Base-by-base conservation (phyloP, 1,140 invertebrate genomes). In the Drosophila orosa region DNA sequence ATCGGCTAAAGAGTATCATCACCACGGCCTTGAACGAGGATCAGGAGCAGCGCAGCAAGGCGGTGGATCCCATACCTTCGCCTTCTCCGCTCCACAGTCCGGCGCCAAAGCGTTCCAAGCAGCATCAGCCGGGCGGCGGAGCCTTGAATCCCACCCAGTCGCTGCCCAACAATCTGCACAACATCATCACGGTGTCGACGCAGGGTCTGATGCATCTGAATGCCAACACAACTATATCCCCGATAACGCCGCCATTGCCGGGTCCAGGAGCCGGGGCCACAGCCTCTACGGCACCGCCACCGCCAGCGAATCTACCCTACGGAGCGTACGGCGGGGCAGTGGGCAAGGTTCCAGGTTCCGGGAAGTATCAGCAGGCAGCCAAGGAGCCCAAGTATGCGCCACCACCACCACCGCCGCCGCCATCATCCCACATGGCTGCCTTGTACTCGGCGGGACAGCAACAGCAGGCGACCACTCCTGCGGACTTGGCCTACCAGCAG, bases 1-100 rank as follows among this genome's bases (percentile, higher is more conserved):
- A 98, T 91, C 93, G 97, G n/a, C 93, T 98, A 5, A 98, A 98
- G 92, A 97, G 96, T 91, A 98, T 98, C 52, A 98, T 98, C 56
- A 98, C 97, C 5, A 97, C 96, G 39, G 96, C 97, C 19, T 91
- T 98, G 5, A 98, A 98, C 91, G 97, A 98, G 90, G 96, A 97
- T 91, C 94, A 95, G 65, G 94, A 94, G 61, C 93, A 94, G 66
- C 92, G 94, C 31, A 87, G 94, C 63, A 87, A 87, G 60, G 84
- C 83, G 35, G 65, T 84, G 0, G 69, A 78, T 24, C 5, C 56
- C 0, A 31, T 71, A 22, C 60, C 66, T n/a, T 35, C 82, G 29
- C 44, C 80, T 39, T 59, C 86, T 7, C 66, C 65, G 0, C 67
- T 79, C 19, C 83, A 81, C 54, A 87, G 90, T 33, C 90, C 90